Evolutionary conservation across 2,888 invertebrate genomes (phyloP).

Genomic region (Lobophora halterata): DNA sequence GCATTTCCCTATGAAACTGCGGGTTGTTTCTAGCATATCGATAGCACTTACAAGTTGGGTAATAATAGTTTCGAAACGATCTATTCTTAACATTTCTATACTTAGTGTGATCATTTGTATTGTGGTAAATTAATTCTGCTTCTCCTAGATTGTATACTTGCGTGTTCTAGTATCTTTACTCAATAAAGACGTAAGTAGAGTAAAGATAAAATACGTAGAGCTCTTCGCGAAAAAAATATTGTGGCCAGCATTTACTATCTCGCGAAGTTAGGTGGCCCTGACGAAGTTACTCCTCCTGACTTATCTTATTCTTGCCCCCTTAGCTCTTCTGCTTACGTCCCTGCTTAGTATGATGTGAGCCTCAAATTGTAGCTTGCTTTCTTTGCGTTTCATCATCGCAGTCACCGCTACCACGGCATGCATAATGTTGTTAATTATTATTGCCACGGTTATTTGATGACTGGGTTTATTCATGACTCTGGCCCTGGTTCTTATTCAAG

Average conservation of each 20-base stretch:
- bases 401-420: conserved; percentile 49
- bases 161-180: background rate
- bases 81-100: conserved; percentile 23
- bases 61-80: conserved; percentile 31
- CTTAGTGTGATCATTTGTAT: conserved; percentile 12
- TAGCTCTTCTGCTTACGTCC: conserved; percentile 31
- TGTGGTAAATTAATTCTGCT: conserved; percentile 19
- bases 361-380: conserved; percentile 49
- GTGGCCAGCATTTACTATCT: too few species aligned
- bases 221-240: too few species aligned
- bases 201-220: background rate
- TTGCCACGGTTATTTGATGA: conserved; percentile 52
- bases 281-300: too few species aligned
- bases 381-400: conserved; percentile 55
- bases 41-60: conserved; percentile 25
- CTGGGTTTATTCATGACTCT: conserved; percentile 54
- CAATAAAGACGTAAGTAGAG: background rate
- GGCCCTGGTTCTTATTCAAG: conserved; percentile 42
- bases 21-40: conserved; percentile 16
- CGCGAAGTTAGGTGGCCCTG: too few species aligned
- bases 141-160: conserved; percentile 10
- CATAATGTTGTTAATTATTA: conserved; percentile 64
- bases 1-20: conserved; percentile 8
- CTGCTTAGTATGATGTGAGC: conserved; percentile 45
- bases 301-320: too few species aligned